Conservation (phyloP, 2,113 vertebrate species). For the Asarcornis scutulata region DNA sequence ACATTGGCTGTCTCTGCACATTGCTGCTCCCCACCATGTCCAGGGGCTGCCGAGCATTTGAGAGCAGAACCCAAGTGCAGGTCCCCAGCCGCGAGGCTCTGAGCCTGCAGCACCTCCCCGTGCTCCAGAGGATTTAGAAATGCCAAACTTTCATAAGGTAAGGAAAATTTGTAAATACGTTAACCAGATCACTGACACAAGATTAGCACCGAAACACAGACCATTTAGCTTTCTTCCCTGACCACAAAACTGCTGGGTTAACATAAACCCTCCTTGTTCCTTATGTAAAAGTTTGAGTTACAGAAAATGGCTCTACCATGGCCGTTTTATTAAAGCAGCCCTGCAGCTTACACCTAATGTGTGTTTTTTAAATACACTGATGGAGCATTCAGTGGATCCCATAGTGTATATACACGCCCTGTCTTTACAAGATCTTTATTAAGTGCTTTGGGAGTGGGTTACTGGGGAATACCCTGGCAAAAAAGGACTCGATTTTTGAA, state of each 20-base stretch:
- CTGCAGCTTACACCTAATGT: neutral
- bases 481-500: neutral
- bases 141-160: neutral
- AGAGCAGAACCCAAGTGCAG: neutral
- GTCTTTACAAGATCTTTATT: neutral
- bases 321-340: neutral
- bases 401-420: no score
- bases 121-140: accelerated
- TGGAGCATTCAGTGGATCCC: neutral
- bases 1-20: neutral
- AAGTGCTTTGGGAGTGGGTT: neutral
- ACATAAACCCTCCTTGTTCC: neutral
- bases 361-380: accelerated
- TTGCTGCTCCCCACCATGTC: accelerated
- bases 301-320: neutral
- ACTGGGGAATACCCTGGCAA: accelerated
- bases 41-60: neutral
- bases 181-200: neutral
- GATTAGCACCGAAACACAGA: neutral
- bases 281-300: neutral
- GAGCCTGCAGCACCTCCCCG: accelerated
- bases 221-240: neutral
- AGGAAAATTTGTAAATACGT: neutral
- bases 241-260: neutral
- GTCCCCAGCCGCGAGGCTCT: no score